A percentile compares a stretch with the other conserved stretches of the same genome.
phyloP scores from a whole-genome alignment of 2,888 invertebrate species.

The Andrena fulva region DNA sequence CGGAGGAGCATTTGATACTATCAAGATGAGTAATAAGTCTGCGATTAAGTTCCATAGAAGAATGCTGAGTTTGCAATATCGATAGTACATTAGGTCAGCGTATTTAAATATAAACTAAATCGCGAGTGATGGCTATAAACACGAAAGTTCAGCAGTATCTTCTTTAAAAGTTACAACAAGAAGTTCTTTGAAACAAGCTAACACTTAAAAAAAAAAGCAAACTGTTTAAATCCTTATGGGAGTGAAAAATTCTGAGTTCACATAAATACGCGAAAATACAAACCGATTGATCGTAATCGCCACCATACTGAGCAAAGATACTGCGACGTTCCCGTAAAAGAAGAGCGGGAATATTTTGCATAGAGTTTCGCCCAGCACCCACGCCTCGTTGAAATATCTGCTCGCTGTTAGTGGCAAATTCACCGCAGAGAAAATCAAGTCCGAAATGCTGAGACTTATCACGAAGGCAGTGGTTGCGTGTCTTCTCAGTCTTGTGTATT shows the following conservation, averaged over 20 bases:
- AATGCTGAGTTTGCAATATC: slow-evolving; percentile 36
- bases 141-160: background rate
- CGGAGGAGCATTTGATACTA: slow-evolving; percentile 30
- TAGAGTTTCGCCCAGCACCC: slow-evolving; percentile 91
- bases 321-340: slow-evolving; percentile 96
- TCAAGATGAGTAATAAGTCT: slow-evolving; percentile 23
- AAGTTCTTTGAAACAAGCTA: background rate
- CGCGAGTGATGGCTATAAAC: background rate
- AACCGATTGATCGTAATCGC: slow-evolving; percentile 95
- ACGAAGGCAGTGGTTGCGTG: slow-evolving; percentile 96
- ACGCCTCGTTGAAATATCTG: slow-evolving; percentile 92
- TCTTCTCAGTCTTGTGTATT: slow-evolving; percentile 91
- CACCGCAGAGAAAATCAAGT: slow-evolving; percentile 93
- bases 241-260: background rate
- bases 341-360: slow-evolving; percentile 95
- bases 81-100: slow-evolving; percentile 23
- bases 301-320: slow-evolving; percentile 94
- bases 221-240: background rate
- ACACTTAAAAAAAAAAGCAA: background rate
- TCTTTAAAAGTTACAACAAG: background rate
- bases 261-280: background rate
- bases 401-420: slow-evolving; percentile 94
- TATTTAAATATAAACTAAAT: slow-evolving; percentile 20
- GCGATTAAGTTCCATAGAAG: slow-evolving; percentile 31
- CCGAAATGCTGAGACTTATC: slow-evolving; percentile 93